Base-by-base conservation (phyloP, 92 coral and sea anemone genomes). In the Palythoa caribaeorum region DNA sequence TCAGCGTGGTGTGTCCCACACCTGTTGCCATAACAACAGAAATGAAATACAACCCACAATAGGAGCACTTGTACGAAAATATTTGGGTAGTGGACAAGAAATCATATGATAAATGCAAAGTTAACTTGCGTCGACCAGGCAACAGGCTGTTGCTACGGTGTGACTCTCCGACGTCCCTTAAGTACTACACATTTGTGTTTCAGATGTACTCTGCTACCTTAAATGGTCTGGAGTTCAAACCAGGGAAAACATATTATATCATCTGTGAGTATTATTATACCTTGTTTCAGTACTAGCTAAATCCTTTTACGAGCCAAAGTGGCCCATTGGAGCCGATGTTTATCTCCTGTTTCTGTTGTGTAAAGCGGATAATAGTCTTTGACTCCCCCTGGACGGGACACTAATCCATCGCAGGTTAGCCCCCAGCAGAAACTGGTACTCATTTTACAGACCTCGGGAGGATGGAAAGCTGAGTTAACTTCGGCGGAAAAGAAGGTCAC, bases 111-210 rank as follows among this genome's bases (percentile, higher is more conserved):
- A 80, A 38, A 4, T 80, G 85, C 12, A 73, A 2, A 1, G 85
- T 80, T 66, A 7, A 80, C 36, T 3, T 5, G 11, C 40, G n/a
- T 6, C 53, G 12, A 3, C 54, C 53, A 0, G 48, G 36, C 35
- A 80, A 80, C 85, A 80, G 72, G 39, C 73, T 63, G 37, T 35
- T 80, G 19, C 9, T 80, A 48, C 54, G 85, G 28, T 80, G 85
- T 11, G 73, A 80, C 71, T 39, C 85, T 20, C 85, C 85, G 7
- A 6, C 63, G 38, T n/a, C 57, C 37, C 85, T 80, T 19, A 63
- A 65, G n/a, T 80, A 80, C 20, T 80, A 62, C 85, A 80, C 85
- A 9, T 62, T 80, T 47, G 85, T 80, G 57, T 80, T 80, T 15
- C 85, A 80, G 9, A 62, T 80, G 85, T 80, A 62, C 57, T 62